A percentile compares a stretch with the other conserved stretches of the same genome.
These are phyloP conservation scores for Carassius gibelio DNA, from an alignment of 2,113 vertebrate genomes.

Conservation along the genomic window DNA sequence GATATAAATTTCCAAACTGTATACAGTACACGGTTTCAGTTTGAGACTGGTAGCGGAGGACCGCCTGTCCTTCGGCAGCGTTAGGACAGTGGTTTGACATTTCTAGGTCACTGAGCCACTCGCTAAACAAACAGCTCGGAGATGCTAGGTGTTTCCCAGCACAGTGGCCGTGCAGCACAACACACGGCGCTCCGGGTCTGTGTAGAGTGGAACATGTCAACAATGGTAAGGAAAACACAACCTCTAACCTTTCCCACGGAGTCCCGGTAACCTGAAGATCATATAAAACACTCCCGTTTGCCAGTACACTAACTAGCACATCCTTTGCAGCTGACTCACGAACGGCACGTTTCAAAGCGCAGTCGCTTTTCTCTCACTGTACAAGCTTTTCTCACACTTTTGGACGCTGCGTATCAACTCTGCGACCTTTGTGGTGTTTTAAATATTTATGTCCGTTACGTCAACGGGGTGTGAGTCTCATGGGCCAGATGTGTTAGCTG, in stretches of 20 bases:
- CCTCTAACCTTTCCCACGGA: conserved; percentile 58
- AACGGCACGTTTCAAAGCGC: background rate
- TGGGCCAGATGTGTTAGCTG: conserved; percentile 64
- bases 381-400: conserved; percentile 27
- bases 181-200: background rate
- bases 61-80: background rate
- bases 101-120: conserved; percentile 37
- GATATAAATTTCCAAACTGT: background rate
- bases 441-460: conserved; percentile 69
- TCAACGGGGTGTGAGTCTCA: conserved; percentile 59
- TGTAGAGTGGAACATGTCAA: conserved; percentile 27
- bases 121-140: conserved; percentile 35
- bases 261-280: conserved; percentile 47
- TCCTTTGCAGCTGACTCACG: conserved; percentile 50
- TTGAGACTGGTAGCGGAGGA: background rate
- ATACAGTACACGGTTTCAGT: background rate
- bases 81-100: conserved; percentile 36
- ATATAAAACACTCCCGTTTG: conserved; percentile 14
- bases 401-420: conserved; percentile 50
- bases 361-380: conserved; percentile 55
- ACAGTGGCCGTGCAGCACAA: conserved; percentile 10
- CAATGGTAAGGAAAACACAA: conserved; percentile 49
- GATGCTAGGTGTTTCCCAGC: conserved; percentile 22
- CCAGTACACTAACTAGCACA: background rate
- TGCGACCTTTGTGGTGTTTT: conserved; percentile 61